These are phyloP conservation scores for Chrysogorgia sp. DNA, from an alignment of 92 coral and sea anemone species.

Conservation along the genomic window DNA sequence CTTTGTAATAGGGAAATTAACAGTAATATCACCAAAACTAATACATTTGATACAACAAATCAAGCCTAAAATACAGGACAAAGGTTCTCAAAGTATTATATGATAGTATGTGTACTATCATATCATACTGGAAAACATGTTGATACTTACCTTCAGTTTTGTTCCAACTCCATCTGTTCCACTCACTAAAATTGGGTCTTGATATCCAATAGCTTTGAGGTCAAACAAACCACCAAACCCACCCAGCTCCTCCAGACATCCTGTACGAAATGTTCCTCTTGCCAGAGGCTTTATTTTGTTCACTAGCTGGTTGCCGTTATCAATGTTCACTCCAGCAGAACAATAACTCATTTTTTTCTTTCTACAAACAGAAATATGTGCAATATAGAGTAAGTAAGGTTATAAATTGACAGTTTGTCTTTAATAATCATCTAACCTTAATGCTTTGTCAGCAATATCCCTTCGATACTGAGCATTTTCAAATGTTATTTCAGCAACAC, in stretches of 20 bases:
- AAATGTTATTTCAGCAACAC: constrained; percentile 65
- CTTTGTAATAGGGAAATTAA: constrained; percentile 33
- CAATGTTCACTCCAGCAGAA: constrained; percentile 83
- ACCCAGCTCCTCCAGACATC: constrained; percentile 84
- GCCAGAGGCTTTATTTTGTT: constrained; percentile 89
- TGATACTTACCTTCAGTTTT: constrained; percentile 73
- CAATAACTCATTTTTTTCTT: constrained; percentile 62
- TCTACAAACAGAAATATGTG: constrained; percentile 57
- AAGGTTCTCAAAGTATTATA: no score
- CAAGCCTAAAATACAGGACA: no score
- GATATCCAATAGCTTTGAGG: constrained; percentile 78
- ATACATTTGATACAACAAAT: no score
- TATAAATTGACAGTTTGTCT: neutral
- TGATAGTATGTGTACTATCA: no score
- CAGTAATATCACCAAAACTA: neutral
- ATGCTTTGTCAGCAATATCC: constrained; percentile 80
- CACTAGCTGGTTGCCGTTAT: constrained; percentile 82
- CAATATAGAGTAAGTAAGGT: neutral
- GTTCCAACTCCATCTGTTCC: constrained; percentile 99
- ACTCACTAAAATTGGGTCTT: constrained; percentile 89
- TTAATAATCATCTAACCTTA: constrained; percentile 50
- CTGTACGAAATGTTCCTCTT: constrained; percentile 74
- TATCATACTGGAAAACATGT: neutral
- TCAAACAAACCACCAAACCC: constrained; percentile 98
- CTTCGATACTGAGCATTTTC: constrained; percentile 84